Conservation (phyloP, 2,888 invertebrate species). For the Cataglyphis rosenhaueri region DNA sequence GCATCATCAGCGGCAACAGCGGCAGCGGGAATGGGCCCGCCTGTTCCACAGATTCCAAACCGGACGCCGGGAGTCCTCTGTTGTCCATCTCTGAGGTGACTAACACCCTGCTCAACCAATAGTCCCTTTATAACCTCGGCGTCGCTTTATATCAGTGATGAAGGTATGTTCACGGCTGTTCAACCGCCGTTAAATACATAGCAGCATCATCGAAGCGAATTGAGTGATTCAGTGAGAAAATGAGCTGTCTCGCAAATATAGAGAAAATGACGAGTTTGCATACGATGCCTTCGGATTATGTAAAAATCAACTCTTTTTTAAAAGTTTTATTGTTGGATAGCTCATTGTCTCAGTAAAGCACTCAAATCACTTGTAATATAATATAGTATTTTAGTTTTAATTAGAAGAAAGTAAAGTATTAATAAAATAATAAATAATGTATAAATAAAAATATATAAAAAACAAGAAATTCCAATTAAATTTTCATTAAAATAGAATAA, state of each 20-base stretch:
- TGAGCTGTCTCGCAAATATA: neutral
- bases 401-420: neutral
- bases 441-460: no score
- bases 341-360: neutral
- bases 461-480: neutral
- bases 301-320: neutral
- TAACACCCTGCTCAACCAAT: slow-evolving; percentile 90
- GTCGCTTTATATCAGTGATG: slow-evolving; percentile 69
- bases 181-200: neutral
- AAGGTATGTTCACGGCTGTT: slow-evolving; percentile 65
- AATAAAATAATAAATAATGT: neutral
- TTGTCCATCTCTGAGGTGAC: slow-evolving; percentile 93
- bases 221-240: neutral
- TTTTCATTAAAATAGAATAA: neutral
- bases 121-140: slow-evolving; percentile 78
- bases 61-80: slow-evolving; percentile 89
- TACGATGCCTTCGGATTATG: neutral
- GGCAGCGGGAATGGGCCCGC: slow-evolving; percentile 82
- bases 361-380: neutral
- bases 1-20: slow-evolving; percentile 76
- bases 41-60: slow-evolving; percentile 86
- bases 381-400: neutral
- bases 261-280: neutral
- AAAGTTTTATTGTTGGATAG: neutral
- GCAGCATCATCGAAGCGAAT: neutral